Conservation (phyloP, 1,140 invertebrate genomes). For the Chironomus tepperi region DNA sequence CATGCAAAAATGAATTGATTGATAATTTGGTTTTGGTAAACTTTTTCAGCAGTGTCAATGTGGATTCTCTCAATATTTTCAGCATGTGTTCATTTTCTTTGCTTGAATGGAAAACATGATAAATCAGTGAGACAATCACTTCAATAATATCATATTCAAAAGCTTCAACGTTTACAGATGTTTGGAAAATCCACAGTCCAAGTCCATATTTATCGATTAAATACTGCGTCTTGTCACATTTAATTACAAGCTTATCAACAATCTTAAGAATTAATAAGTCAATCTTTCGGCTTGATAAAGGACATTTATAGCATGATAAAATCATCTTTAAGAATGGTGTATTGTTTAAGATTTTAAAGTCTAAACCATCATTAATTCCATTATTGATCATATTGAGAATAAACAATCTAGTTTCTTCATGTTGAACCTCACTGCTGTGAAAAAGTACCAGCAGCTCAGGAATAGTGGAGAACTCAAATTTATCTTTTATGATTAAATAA, state of each 20-base stretch:
- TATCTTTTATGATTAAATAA: conserved; percentile 56
- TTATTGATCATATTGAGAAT: conserved; percentile 54
- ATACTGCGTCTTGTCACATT: not conserved
- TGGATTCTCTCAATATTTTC: not conserved
- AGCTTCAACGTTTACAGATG: not conserved
- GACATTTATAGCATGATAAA: not conserved
- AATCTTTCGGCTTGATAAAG: not conserved
- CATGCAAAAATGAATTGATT: not conserved
- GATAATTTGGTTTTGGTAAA: not conserved
- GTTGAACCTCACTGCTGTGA: conserved; percentile 53
- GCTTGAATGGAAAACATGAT: not conserved
- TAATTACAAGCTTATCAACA: not conserved
- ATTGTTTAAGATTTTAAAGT: conserved; percentile 44
- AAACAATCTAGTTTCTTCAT: conserved; percentile 50
- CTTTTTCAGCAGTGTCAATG: not conserved
- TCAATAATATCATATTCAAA: conserved; percentile 15
- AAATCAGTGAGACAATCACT: not conserved
- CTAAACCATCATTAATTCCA: conserved; percentile 49
- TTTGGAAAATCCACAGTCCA: not conserved
- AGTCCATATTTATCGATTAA: not conserved
- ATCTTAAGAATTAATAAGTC: not conserved
- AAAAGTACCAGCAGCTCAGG: conserved; percentile 64
- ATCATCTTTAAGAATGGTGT: conserved; percentile 3
- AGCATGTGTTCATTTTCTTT: not conserved
- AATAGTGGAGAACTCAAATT: conserved; percentile 53